Percentiles rank a stretch among this genome's conserved stretches.
Evolutionary conservation across 1,140 invertebrate genomes (phyloP).

Genomic region (Macrotrachela quadricornifera): DNA sequence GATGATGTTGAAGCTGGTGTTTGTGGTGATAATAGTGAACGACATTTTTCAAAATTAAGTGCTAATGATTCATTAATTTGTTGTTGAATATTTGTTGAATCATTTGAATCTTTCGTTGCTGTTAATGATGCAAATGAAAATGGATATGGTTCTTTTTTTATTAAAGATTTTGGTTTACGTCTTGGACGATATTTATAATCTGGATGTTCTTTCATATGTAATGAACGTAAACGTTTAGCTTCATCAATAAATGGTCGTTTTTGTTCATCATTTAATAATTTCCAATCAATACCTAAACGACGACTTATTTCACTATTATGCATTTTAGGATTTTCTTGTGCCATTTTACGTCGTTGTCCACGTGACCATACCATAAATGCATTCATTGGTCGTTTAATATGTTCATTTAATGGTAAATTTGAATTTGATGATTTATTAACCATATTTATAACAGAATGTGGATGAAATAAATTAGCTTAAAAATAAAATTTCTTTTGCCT

Average conservation of each 20-base stretch:
- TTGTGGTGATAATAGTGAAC: no score
- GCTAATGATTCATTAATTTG: no score
- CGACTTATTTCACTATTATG: slow-evolving; percentile 98
- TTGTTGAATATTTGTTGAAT: no score
- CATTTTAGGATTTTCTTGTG: slow-evolving; percentile 98
- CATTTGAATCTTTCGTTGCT: no score
- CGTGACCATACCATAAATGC: slow-evolving; percentile 99
- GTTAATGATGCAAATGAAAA: no score
- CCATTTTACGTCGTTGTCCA: slow-evolving; percentile 92
- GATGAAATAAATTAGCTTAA: no score
- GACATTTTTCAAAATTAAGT: no score
- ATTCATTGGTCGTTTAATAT: slow-evolving; percentile 97
- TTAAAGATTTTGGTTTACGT: slow-evolving; percentile 23
- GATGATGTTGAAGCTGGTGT: no score
- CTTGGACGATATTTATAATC: slow-evolving; percentile 80
- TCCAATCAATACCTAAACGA: slow-evolving; percentile 90
- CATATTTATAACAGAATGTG: no score
- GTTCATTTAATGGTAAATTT: slow-evolving; percentile 14
- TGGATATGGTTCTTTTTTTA: not conserved
- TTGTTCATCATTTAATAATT: slow-evolving; percentile 73
- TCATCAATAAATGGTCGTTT: slow-evolving; percentile 98
- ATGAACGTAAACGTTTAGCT: slow-evolving; percentile 78
- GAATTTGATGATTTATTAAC: no score
- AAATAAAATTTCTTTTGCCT: no score
- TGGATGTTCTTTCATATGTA: slow-evolving; percentile 98